phyloP scores from a whole-genome alignment of 2,113 vertebrate genomes.

The Rhinoderma darwinii region DNA sequence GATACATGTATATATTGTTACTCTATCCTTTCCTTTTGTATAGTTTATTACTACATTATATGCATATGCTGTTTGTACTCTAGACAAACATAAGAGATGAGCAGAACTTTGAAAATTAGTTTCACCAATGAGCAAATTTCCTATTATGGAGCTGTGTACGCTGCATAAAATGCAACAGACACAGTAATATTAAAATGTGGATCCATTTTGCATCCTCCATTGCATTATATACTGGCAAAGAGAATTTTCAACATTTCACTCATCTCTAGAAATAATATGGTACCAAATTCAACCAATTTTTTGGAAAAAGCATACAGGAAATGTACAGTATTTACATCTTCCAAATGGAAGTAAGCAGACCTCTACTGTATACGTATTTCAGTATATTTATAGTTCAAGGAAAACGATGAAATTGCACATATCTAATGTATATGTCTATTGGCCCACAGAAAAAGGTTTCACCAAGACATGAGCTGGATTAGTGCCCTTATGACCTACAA shows the following conservation, averaged over 20 bases:
- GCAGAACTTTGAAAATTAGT: too few relatives aligned
- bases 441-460: slow-evolving; percentile 3
- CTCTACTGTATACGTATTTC: not conserved
- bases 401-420: not conserved
- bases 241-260: not conserved
- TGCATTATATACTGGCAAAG: not conserved
- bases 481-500: not conserved
- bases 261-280: not conserved
- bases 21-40: too few relatives aligned
- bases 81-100: too few relatives aligned
- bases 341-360: not conserved
- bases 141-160: too few relatives aligned
- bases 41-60: too few relatives aligned
- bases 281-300: not conserved
- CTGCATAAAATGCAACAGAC: not conserved
- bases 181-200: too few relatives aligned
- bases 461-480: not conserved
- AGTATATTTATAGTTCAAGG: not conserved
- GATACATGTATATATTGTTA: too few relatives aligned
- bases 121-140: too few relatives aligned
- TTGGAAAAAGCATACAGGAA: not conserved
- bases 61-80: too few relatives aligned
- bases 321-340: not conserved
- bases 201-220: not conserved
- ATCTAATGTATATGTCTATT: slow-evolving; percentile 14